A percentile compares a stretch with the other conserved stretches of the same genome.
Conservation (phyloP, 2,888 invertebrate genomes). For the Leptopterna dolabrata region DNA sequence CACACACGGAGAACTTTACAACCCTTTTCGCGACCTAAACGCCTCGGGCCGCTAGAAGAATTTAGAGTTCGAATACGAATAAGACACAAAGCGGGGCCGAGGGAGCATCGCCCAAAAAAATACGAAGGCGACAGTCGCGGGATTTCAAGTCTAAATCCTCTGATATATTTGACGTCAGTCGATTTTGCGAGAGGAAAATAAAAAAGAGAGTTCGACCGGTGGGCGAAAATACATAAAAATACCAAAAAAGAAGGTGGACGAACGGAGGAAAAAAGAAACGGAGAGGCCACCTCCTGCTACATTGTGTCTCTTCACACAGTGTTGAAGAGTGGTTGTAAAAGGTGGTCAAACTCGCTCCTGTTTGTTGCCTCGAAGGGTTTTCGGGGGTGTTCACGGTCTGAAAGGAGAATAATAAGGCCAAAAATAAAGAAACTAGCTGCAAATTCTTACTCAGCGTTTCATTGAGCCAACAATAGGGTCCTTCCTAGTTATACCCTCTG, state of each 20-base stretch:
- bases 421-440: no score
- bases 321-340: background rate
- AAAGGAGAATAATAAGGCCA: background rate
- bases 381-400: background rate
- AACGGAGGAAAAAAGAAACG: background rate
- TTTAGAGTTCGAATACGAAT: background rate
- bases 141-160: background rate
- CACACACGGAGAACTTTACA: background rate
- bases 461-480: no score
- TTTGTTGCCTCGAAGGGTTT: background rate
- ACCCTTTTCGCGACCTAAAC: background rate
- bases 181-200: background rate
- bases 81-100: background rate
- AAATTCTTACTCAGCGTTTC: no score
- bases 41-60: background rate
- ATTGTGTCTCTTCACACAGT: background rate
- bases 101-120: background rate
- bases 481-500: no score
- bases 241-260: background rate
- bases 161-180: background rate
- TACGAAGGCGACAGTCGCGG: background rate
- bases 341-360: background rate
- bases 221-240: background rate
- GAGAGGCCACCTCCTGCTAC: background rate
- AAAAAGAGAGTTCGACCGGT: background rate